Base-by-base conservation (phyloP, 2,888 invertebrate genomes). In the Nomada ruficornis region DNA sequence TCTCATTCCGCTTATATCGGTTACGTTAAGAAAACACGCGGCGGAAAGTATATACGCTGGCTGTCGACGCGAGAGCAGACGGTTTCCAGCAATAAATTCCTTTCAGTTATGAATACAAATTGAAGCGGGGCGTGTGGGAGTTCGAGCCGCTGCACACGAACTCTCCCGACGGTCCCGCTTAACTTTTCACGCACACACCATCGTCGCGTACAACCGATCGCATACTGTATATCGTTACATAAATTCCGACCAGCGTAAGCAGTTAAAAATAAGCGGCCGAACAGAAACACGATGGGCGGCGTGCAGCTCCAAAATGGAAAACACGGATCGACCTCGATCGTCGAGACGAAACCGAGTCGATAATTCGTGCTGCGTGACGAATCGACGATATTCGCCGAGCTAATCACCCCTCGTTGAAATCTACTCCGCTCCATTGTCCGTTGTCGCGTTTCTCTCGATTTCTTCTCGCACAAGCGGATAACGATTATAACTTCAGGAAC, bases 241-340 rank as follows among this genome's bases (percentile, higher is more conserved):
- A 78, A 57, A 78, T 80, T 72, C 67, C 78, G 50, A 2, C 62
- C 44, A 63, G 26, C 78, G 80, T 72, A 68, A 78, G 80, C 26
- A 80, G 80, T 80, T 80, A 80, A 80, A 80, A 80, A 80, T 80
- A 80, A 57, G 50, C 42, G 11, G 29, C 13, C 20, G 42, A 64
- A 52, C 62, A 72, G 72, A 72, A 55, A 72, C 77, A 26, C 60
- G 42, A 67, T 50, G 26, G 50, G 72, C 18, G 20, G 44, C 57
- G 57, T 64, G 55, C 55, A 36, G 65, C 54, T 68, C 57, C 57
- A 63, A 72, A 80, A 80, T 78, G 78, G 57, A 78, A 80, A 78
- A 67, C 67, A 55, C 18, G 23, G 42, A 50, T 54, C 29, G 55
- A 73, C 64, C 64, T 57, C 20, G 55, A 73, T 57, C 44, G 47